These are phyloP conservation scores for Drosophila ficusphila DNA, from an alignment of 1,140 invertebrate genomes.

Conservation along the genomic window DNA sequence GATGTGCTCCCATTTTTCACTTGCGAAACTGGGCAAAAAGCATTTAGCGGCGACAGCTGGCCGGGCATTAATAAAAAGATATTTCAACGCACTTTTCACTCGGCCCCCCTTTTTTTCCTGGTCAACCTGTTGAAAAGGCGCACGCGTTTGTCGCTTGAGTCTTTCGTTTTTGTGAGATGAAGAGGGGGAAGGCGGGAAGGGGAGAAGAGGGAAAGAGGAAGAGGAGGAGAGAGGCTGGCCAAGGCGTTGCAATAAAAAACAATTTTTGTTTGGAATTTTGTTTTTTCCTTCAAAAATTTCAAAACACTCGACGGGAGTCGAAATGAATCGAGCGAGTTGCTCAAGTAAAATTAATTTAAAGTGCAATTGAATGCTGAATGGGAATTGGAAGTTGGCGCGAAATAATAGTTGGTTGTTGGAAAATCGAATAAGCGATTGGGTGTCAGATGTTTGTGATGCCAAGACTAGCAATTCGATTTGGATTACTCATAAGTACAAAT, in stretches of 20 bases:
- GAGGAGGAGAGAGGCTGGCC: not conserved
- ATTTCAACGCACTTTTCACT: slow-evolving; percentile 67
- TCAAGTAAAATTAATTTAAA: slow-evolving; percentile 43
- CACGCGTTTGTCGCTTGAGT: slow-evolving; percentile 48
- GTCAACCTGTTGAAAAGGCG: slow-evolving; percentile 33
- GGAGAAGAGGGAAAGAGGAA: slow-evolving; percentile 16
- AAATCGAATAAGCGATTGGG: slow-evolving; percentile 1
- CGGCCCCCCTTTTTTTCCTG: not conserved
- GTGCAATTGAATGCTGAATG: slow-evolving; percentile 35
- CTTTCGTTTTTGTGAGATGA: slow-evolving; percentile 32
- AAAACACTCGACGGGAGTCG: slow-evolving; percentile 26
- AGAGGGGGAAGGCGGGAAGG: slow-evolving; percentile 1
- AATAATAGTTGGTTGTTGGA: slow-evolving; percentile 6
- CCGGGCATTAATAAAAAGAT: slow-evolving; percentile 62
- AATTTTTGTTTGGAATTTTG: slow-evolving; percentile 27
- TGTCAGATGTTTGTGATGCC: slow-evolving; percentile 4
- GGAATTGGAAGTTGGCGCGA: slow-evolving; percentile 6
- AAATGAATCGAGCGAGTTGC: slow-evolving; percentile 38
- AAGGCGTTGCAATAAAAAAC: slow-evolving; percentile 48
- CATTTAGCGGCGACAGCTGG: slow-evolving; percentile 37
- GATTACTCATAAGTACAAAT: not conserved
- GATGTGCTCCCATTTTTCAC: slow-evolving; percentile 55
- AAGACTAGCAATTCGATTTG: slow-evolving; percentile 4
- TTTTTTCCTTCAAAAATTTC: slow-evolving; percentile 28
- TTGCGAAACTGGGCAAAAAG: slow-evolving; percentile 56